Base-by-base conservation (phyloP, 1,140 invertebrate species). In the Drosophila bifasciata region DNA sequence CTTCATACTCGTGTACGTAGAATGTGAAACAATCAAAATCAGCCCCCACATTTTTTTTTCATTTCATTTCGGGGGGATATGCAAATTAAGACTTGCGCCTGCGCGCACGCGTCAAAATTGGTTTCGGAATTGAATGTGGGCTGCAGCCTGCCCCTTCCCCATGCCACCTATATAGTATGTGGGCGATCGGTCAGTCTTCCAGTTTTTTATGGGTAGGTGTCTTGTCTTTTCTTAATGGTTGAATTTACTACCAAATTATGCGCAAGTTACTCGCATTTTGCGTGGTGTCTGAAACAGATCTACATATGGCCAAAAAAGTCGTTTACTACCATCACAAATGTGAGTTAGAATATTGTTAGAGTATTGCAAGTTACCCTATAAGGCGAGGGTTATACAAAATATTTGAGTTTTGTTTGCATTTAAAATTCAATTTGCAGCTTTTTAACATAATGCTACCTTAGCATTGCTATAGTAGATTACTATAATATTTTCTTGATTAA, bases 31-130 rank as follows among this genome's bases (percentile, higher is more conserved):
- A 36, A 44, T 55, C 21, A 46, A 46, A 53, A 13, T 13, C 11
- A 3, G 53, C 62, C 62, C 62, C 64, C 61, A 68, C 64, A 63
- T 51, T 16, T 36, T 23, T 23, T 23, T 25, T 6, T 28, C 28
- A 8, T 9, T 28, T 9, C 28, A 8, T 2, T 28, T 21, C 4
- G 19, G 28, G 28, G 11, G n/a, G 32, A n/a, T 66, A 68, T 68
- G 62, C 32, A 68, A 68, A 67, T 67, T 41, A 46, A 55, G 50
- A 36, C 61, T 52, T 67, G 63, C 63, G 63, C 63, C 63, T 67
- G 63, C 63, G 63, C 63, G 63, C 63, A 67, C 63, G 40, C 61
- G 62, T 68, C 64, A 55, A 36, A 67, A 64, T 50, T 64, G 59
- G 25, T 46, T 46, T 13, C 63, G 46, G 46, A 64, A 53, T 67